A percentile compares a stretch with the other conserved stretches of the same genome.
These are phyloP conservation scores for Acipenser oxyrinchus DNA, from an alignment of 2,797 vertebrate species.

Conservation along the genomic window DNA sequence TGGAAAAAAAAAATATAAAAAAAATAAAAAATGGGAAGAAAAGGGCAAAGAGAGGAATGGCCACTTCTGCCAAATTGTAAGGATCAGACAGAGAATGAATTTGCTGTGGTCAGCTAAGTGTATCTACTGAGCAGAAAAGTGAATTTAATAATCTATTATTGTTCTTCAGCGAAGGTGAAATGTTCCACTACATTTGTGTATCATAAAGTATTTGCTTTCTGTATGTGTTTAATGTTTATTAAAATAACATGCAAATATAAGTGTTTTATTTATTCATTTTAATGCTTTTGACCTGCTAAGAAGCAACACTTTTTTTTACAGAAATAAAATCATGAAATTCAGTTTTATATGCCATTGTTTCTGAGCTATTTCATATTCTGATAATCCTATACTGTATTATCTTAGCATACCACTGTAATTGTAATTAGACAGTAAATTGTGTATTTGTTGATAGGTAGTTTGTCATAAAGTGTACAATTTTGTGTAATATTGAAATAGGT, in stretches of 20 bases:
- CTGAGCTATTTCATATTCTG: too few relatives aligned
- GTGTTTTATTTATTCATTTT: background rate
- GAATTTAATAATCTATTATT: constrained; percentile 99
- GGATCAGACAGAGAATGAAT: constrained; percentile 98
- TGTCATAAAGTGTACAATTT: too few relatives aligned
- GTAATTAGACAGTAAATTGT: too few relatives aligned
- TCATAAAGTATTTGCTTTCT: constrained; percentile 69
- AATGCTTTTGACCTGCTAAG: background rate
- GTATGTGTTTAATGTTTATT: constrained; percentile 47
- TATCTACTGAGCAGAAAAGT: constrained; percentile 98
- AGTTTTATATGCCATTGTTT: too few relatives aligned
- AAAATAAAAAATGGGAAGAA: too few relatives aligned
- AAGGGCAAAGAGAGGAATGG: too few relatives aligned
- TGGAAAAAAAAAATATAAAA: too few relatives aligned
- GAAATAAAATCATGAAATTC: background rate
- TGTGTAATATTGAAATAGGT: too few relatives aligned
- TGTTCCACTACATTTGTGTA: constrained; percentile 90
- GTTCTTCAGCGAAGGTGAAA: constrained; percentile 99
- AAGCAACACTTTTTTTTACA: background rate
- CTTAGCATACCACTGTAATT: too few relatives aligned
- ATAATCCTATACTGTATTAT: too few relatives aligned
- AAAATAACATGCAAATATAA: too few relatives aligned
- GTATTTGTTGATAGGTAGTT: too few relatives aligned
- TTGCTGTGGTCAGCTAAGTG: constrained; percentile 99
- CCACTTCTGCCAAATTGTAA: constrained; percentile 99